Evolutionary conservation across 2,888 invertebrate species (phyloP).

Genomic region (Dryobota labecula): DNA sequence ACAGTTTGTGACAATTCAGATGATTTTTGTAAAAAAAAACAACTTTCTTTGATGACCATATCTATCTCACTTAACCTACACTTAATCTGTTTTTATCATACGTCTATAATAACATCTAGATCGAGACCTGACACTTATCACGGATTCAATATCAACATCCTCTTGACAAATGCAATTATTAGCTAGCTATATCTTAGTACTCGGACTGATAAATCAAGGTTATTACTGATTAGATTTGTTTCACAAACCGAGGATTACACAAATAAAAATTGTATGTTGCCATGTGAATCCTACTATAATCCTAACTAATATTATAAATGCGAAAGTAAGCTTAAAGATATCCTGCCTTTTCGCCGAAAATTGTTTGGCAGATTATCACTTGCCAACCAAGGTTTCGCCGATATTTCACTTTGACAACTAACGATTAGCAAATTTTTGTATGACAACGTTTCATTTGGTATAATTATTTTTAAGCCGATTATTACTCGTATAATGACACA

Average conservation of each 20-base stretch:
- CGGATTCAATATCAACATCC: slow-evolving; percentile 31
- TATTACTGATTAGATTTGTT: slow-evolving; percentile 42
- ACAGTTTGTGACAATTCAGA: background rate
- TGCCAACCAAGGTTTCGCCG: too few species aligned
- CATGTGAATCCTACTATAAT: too few species aligned
- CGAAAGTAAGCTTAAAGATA: too few species aligned
- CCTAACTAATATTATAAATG: too few species aligned
- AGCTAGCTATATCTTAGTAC: slow-evolving; percentile 24
- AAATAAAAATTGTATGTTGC: slow-evolving; percentile 10
- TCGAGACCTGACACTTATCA: slow-evolving; percentile 28
- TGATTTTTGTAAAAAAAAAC: background rate
- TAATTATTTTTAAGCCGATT: too few species aligned
- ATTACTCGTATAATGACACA: too few species aligned
- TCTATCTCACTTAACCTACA: background rate
- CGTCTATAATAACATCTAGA: slow-evolving; percentile 12
- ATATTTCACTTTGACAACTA: too few species aligned
- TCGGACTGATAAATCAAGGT: slow-evolving; percentile 49
- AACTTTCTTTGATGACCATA: background rate
- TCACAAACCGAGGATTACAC: slow-evolving; percentile 20
- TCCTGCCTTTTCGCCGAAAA: too few species aligned
- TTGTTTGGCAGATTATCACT: too few species aligned
- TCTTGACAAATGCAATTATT: slow-evolving; percentile 39
- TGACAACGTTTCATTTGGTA: too few species aligned
- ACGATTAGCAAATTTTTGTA: too few species aligned
- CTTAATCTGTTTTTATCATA: slow-evolving; percentile 27